A percentile compares a stretch with the other conserved stretches of the same genome.
phyloP scores from a whole-genome alignment of 1,140 invertebrate genomes.

The Diachasma alloeum region DNA sequence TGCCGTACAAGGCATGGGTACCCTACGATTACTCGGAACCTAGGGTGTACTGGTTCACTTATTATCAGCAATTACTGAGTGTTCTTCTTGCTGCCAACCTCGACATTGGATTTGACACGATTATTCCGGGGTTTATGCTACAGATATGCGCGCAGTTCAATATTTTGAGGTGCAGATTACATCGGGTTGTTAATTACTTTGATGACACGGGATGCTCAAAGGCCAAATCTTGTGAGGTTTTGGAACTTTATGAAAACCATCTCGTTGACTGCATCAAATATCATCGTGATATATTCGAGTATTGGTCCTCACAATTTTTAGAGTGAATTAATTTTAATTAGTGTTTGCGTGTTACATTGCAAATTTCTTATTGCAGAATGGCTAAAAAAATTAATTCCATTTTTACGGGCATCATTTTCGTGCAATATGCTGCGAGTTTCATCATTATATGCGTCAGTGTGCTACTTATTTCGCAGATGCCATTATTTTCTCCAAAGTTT shows the following conservation, averaged over 20 bases:
- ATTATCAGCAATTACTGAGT: background rate
- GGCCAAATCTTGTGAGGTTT: background rate
- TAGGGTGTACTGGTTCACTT: background rate
- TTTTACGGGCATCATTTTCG: background rate
- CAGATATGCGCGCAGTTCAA: background rate
- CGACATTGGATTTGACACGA: background rate
- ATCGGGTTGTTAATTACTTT: background rate
- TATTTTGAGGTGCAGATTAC: background rate
- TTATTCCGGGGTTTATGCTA: background rate
- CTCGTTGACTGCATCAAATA: background rate
- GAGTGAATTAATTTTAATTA: background rate
- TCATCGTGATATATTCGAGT: background rate
- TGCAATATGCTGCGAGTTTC: background rate
- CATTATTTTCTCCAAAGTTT: background rate
- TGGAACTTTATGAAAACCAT: background rate
- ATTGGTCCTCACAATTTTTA: background rate
- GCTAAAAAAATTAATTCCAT: background rate
- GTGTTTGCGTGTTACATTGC: background rate
- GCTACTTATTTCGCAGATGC: background rate
- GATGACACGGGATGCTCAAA: background rate
- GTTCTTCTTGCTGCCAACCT: background rate
- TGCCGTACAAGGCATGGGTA: slow-evolving; percentile 11
- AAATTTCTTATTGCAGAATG: background rate
- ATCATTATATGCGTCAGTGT: background rate
- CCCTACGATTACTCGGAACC: slow-evolving; percentile 8